Percentiles rank a stretch among this genome's conserved stretches.
phyloP scores from a whole-genome alignment of 2,888 invertebrate species.

The Teleogryllus oceanicus region DNA sequence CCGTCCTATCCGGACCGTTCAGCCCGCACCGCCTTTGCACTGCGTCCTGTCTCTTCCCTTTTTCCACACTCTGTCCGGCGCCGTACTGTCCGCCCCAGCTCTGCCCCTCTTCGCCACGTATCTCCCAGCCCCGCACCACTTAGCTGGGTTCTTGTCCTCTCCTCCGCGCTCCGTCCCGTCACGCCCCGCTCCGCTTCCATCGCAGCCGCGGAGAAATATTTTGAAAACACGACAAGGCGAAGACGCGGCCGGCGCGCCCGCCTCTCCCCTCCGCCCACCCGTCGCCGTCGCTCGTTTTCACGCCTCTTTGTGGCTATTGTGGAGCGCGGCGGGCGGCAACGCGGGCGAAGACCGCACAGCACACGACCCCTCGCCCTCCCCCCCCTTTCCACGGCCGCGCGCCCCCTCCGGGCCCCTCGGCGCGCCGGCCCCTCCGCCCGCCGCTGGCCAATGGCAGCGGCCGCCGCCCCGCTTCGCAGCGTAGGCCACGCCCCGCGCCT shows the following conservation, averaged over 20 bases:
- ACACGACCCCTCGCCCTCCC: neutral
- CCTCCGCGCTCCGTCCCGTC: neutral
- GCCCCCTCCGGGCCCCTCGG: no score
- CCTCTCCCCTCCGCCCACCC: neutral
- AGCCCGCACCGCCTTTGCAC: no score
- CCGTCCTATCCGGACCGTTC: no score
- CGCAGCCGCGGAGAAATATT: neutral
- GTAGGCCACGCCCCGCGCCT: neutral
- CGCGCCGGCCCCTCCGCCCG: no score
- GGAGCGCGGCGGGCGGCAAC: neutral
- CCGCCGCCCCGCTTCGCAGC: neutral
- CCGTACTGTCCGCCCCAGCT: no score
- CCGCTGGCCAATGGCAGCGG: neutral
- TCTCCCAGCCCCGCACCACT: no score
- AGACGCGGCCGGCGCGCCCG: no score
- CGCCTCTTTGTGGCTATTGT: constrained; percentile 18
- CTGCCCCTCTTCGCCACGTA: no score
- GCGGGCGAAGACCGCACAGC: neutral
- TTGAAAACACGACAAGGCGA: no score
- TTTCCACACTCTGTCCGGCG: no score
- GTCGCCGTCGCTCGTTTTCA: neutral
- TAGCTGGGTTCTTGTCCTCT: no score
- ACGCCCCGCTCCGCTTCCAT: neutral
- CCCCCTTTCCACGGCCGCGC: neutral
- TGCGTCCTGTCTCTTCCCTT: no score